Evolutionary conservation across 2,797 vertebrate genomes (phyloP).

Genomic region (Eidolon dupreanum): DNA sequence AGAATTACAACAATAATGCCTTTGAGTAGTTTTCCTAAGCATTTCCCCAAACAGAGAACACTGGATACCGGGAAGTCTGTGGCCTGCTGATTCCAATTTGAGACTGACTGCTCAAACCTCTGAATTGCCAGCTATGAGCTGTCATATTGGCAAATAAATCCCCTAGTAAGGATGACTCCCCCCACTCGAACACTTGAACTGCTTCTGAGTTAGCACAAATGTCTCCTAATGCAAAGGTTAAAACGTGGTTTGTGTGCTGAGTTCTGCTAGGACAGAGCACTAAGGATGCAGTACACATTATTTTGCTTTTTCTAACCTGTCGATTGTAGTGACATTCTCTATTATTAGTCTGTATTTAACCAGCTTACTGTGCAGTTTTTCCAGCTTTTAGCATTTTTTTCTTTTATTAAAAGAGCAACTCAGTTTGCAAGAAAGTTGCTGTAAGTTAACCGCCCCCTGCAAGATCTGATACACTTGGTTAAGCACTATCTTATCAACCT

Average conservation of each 20-base stretch:
- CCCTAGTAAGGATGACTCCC: not conserved
- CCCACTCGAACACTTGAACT: not conserved
- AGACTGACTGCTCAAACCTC: not conserved
- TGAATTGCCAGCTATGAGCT: not conserved
- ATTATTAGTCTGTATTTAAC: slow-evolving; percentile 61
- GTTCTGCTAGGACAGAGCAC: not conserved
- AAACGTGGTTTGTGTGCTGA: not conserved
- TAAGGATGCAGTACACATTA: not conserved
- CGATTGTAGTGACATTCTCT: slow-evolving; percentile 56
- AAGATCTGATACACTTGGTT: not conserved
- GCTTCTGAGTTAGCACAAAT: slow-evolving; percentile 1
- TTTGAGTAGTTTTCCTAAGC: not conserved
- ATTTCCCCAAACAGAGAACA: slow-evolving; percentile 14
- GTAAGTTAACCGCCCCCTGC: not conserved
- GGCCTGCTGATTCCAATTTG: slow-evolving; percentile 4
- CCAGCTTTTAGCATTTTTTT: not conserved
- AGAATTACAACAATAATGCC: not conserved
- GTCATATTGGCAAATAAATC: not conserved
- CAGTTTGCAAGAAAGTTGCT: slow-evolving; percentile 37
- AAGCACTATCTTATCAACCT: slow-evolving; percentile 3
- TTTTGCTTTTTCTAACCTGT: slow-evolving; percentile 54
- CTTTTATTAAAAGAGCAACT: slow-evolving; percentile 43
- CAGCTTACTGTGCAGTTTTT: slow-evolving; percentile 59
- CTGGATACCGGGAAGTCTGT: not conserved
- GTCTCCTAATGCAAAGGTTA: not conserved